These are phyloP conservation scores for Anser cygnoides DNA, from an alignment of 2,113 vertebrate genomes.

Conservation along the genomic window DNA sequence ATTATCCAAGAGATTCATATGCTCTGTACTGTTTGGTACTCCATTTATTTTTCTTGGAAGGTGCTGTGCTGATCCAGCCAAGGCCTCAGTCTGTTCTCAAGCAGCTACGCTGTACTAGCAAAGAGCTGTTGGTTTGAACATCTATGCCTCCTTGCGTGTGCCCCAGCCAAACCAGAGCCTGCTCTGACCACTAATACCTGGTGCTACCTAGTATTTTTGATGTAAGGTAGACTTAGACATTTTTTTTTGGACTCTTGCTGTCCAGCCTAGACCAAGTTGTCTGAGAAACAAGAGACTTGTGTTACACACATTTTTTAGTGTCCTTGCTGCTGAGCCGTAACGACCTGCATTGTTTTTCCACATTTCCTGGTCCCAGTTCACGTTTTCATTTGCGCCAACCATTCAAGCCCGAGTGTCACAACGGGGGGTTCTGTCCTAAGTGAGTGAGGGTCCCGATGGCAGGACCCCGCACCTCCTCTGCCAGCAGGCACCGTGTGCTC, in stretches of 20 bases:
- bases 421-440: neutral
- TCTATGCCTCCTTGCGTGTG: neutral
- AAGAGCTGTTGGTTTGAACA: neutral
- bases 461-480: neutral
- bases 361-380: fast-evolving
- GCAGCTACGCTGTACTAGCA: neutral
- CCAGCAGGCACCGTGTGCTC: neutral
- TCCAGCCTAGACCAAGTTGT: neutral
- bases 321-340: neutral
- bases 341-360: neutral
- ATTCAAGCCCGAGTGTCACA: neutral
- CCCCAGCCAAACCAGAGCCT: neutral
- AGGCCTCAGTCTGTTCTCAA: neutral
- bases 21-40: neutral
- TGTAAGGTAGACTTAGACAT: neutral
- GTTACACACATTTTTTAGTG: neutral
- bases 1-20: neutral
- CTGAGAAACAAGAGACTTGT: neutral
- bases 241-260: neutral
- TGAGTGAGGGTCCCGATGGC: neutral
- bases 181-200: neutral
- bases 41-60: neutral
- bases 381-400: neutral
- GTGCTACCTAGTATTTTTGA: neutral
- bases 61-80: neutral